Conservation (phyloP, 2,113 vertebrate species). For the Mola mola region DNA sequence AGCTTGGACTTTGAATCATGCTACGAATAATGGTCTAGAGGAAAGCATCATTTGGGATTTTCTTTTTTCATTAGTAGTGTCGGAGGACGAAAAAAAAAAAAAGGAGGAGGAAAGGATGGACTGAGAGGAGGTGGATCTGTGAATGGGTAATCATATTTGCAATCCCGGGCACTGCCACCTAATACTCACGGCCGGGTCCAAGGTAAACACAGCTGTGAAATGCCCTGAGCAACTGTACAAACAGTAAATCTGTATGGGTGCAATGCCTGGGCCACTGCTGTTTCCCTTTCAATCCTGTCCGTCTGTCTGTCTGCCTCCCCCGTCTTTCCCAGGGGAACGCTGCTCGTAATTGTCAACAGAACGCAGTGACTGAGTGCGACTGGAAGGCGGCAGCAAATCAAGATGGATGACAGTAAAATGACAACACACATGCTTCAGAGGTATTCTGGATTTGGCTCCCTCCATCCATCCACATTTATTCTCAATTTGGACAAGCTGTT, state of each 20-base stretch:
- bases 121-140: constrained; percentile 70
- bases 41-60: constrained; percentile 58
- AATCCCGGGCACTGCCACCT: constrained; percentile 77
- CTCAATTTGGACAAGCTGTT: constrained; percentile 46
- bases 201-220: constrained; percentile 88
- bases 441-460: constrained; percentile 31
- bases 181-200: constrained; percentile 81
- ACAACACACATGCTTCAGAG: constrained; percentile 32
- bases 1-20: constrained; percentile 58
- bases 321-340: constrained; percentile 30
- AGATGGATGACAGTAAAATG: constrained; percentile 54
- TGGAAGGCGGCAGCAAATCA: constrained; percentile 56
- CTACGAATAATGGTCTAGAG: constrained; percentile 65
- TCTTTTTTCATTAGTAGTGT: constrained; percentile 78
- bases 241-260: constrained; percentile 72
- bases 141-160: constrained; percentile 80
- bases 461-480: constrained; percentile 52
- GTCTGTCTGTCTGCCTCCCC: constrained; percentile 33
- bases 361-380: constrained; percentile 34
- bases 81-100: constrained; percentile 74
- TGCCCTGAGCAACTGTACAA: constrained; percentile 78
- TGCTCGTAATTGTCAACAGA: constrained; percentile 16
- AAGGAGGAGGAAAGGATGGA: constrained; percentile 49
- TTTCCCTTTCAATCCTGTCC: constrained; percentile 54
- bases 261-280: constrained; percentile 58